These are phyloP conservation scores for Pipa parva DNA, from an alignment of 2,113 vertebrate species.

Conservation along the genomic window DNA sequence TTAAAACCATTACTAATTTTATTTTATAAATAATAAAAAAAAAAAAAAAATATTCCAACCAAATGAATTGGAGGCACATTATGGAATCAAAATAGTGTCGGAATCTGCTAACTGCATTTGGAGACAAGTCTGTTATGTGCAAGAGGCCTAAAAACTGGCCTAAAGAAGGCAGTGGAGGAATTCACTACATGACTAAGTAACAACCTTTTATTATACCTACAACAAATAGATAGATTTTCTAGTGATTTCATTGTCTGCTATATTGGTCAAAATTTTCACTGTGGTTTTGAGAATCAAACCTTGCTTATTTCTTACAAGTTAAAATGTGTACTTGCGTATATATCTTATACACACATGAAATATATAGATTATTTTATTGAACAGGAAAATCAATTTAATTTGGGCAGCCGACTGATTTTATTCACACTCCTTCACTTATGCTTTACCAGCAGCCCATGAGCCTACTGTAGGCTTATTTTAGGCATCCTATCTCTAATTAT, in stretches of 20 bases:
- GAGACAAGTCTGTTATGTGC: too few relatives aligned
- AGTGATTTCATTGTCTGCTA: slow-evolving; percentile 8
- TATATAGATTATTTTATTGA: not conserved
- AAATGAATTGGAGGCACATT: too few relatives aligned
- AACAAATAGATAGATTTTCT: slow-evolving; percentile 8
- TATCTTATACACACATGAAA: too few relatives aligned
- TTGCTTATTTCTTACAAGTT: not conserved
- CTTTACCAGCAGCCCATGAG: not conserved
- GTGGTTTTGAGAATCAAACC: not conserved
- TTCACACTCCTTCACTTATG: slow-evolving; percentile 11
- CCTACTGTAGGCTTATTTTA: slow-evolving; percentile 1
- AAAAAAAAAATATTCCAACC: too few relatives aligned
- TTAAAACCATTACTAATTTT: too few relatives aligned
- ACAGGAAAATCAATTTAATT: not conserved
- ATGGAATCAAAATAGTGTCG: too few relatives aligned
- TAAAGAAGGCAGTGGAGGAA: slow-evolving; percentile 13
- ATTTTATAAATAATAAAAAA: too few relatives aligned
- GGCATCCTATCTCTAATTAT: slow-evolving; percentile 4
- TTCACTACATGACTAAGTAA: not conserved
- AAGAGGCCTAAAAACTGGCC: too few relatives aligned
- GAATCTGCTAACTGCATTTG: too few relatives aligned
- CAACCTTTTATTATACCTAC: not conserved
- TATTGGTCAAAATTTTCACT: not conserved
- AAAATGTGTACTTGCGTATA: not conserved
- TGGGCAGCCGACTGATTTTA: slow-evolving; percentile 9